Percentiles rank a stretch among this genome's conserved stretches.
Evolutionary conservation across 2,888 invertebrate species (phyloP).

Genomic region (Lypha dubia): DNA sequence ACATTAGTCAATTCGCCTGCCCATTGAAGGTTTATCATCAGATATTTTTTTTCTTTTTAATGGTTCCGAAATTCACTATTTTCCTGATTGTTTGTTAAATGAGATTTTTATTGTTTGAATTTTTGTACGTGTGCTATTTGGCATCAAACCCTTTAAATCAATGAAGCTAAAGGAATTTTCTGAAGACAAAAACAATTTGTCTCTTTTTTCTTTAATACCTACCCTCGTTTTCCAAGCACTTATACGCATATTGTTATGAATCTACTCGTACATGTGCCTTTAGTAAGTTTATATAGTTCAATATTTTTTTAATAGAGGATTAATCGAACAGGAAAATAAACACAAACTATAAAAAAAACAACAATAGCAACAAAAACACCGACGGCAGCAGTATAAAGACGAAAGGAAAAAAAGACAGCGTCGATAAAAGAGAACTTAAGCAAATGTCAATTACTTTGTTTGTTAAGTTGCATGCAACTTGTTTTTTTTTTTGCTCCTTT

Average conservation of each 20-base stretch:
- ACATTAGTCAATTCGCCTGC: too few species aligned
- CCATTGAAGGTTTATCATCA: too few species aligned
- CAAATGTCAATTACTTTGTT: conserved; percentile 70
- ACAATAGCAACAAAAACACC: background rate
- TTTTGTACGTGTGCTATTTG: too few species aligned
- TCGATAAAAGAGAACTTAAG: conserved; percentile 56
- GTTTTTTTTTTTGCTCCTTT: conserved; percentile 60
- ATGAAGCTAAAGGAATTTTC: too few species aligned
- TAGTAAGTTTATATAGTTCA: conserved; percentile 22
- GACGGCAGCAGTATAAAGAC: conserved; percentile 1
- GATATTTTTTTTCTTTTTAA: too few species aligned
- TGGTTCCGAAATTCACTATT: too few species aligned
- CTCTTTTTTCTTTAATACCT: background rate
- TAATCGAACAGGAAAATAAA: conserved; percentile 56
- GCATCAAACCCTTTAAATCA: too few species aligned
- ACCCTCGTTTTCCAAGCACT: background rate
- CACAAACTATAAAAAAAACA: conserved; percentile 1
- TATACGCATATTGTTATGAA: conserved; percentile 41
- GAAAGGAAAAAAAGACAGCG: conserved; percentile 22
- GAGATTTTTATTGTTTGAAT: too few species aligned
- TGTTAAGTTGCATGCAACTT: conserved; percentile 69
- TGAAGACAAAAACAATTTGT: background rate
- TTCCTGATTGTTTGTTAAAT: too few species aligned
- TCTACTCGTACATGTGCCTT: conserved; percentile 7
- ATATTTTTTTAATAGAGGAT: conserved; percentile 52